A percentile compares a stretch with the other conserved stretches of the same genome.
Conservation (phyloP, 1,140 invertebrate species). For the Drosophila orena region DNA sequence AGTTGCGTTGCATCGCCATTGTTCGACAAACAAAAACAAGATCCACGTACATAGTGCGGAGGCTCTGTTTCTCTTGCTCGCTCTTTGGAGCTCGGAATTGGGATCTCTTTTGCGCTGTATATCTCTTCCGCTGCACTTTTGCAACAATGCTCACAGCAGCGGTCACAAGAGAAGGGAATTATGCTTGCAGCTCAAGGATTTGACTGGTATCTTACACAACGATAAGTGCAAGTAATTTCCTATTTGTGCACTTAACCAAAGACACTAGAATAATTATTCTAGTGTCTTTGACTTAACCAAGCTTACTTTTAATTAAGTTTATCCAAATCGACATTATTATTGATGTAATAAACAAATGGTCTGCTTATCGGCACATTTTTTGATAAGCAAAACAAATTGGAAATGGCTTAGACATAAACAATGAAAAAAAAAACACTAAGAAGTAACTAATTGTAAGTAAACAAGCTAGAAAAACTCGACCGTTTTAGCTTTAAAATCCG, state of each 20-base stretch:
- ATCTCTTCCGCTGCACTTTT: slow-evolving; percentile 24
- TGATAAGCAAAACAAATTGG: slow-evolving; percentile 16
- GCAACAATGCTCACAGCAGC: slow-evolving; percentile 34
- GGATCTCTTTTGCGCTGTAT: slow-evolving; percentile 19
- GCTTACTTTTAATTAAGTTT: not conserved
- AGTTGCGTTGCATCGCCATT: slow-evolving; percentile 23
- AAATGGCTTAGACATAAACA: slow-evolving; percentile 6
- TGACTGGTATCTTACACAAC: no score
- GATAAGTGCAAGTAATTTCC: not conserved
- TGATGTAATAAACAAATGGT: slow-evolving; percentile 6
- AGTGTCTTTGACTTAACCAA: no score
- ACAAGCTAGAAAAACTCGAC: not conserved
- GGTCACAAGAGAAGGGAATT: not conserved
- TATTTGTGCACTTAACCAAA: no score
- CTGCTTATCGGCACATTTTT: slow-evolving; percentile 5
- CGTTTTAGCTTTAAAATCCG: no score
- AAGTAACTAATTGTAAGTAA: not conserved
- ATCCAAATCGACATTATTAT: not conserved
- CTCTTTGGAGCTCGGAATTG: slow-evolving; percentile 8
- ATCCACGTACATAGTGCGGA: not conserved
- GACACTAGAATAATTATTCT: no score
- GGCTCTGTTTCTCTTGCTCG: slow-evolving; percentile 3
- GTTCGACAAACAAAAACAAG: slow-evolving; percentile 33
- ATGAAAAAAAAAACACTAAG: slow-evolving; percentile 7
- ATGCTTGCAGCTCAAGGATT: not conserved